A percentile compares a stretch with the other conserved stretches of the same genome.
Evolutionary conservation across 2,888 invertebrate species (phyloP).

Genomic region (Plagodis dolabraria): DNA sequence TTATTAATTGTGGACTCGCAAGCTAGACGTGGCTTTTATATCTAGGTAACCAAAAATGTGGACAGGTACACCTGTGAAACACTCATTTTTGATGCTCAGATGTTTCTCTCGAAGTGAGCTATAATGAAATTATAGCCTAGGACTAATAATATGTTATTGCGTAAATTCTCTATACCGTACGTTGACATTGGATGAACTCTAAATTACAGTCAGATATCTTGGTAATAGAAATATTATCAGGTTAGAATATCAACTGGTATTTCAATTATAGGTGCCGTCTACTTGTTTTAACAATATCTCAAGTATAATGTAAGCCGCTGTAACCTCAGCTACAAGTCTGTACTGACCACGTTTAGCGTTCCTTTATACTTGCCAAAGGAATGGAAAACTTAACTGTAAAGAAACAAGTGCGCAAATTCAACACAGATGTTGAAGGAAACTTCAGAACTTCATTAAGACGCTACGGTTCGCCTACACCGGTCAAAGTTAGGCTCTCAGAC

Average conservation of each 20-base stretch:
- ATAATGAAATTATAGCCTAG: too few relatives aligned
- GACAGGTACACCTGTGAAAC: too few relatives aligned
- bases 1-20: too few relatives aligned
- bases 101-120: too few relatives aligned
- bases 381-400: conserved; percentile 48
- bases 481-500: conserved; percentile 66
- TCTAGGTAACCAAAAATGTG: too few relatives aligned
- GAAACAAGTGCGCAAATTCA: conserved; percentile 50
- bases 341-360: conserved; percentile 55
- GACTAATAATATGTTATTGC: too few relatives aligned
- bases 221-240: background rate
- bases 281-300: conserved; percentile 31
- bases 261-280: conserved; percentile 6
- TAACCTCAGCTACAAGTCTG: conserved; percentile 43
- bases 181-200: background rate
- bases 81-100: too few relatives aligned
- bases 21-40: too few relatives aligned
- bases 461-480: conserved; percentile 67
- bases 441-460: conserved; percentile 78
- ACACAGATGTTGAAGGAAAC: conserved; percentile 47
- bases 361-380: conserved; percentile 37
- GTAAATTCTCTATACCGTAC: too few relatives aligned
- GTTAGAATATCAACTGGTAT: background rate
- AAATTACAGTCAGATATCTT: background rate
- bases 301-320: conserved; percentile 40